phyloP scores from a whole-genome alignment of 2,888 invertebrate species.

The Drosophila fulvimacula region DNA sequence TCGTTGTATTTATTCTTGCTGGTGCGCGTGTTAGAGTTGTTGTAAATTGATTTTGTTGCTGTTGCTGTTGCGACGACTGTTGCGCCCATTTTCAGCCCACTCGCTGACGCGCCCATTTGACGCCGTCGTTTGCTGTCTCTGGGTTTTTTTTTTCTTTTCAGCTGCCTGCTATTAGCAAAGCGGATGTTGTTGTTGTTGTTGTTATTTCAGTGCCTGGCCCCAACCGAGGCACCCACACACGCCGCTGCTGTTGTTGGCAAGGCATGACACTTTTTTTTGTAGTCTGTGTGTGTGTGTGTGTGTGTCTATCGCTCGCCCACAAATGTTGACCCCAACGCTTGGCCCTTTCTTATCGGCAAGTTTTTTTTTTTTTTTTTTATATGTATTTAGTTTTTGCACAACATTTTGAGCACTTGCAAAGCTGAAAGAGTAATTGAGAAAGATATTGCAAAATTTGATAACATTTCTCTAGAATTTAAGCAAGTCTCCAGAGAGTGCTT shows the following conservation, averaged over 20 bases:
- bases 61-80: conserved; percentile 36
- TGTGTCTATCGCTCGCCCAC: conserved; percentile 59
- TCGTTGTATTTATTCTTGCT: conserved; percentile 68
- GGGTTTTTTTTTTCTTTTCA: conserved; percentile 35
- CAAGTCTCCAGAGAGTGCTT: neutral
- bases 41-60: conserved; percentile 74
- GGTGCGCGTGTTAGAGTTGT: conserved; percentile 69
- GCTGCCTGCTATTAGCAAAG: conserved; percentile 75
- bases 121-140: conserved; percentile 51
- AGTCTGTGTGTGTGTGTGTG: conserved; percentile 23
- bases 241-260: conserved; percentile 55
- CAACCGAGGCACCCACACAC: conserved; percentile 64
- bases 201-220: conserved; percentile 46
- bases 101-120: conserved; percentile 50
- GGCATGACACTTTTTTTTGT: conserved; percentile 60
- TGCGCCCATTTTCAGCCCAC: conserved; percentile 80
- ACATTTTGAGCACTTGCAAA: conserved; percentile 11
- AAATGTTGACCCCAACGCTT: conserved; percentile 54
- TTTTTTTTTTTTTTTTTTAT: conserved; percentile 5
- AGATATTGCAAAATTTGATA: neutral
- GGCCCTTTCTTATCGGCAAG: conserved; percentile 52
- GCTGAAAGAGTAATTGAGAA: neutral
- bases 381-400: conserved; percentile 5
- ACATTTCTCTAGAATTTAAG: neutral
- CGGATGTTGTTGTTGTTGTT: conserved; percentile 76